Base-by-base conservation (phyloP, 2,797 vertebrate species). In the Enteromius mattozi region DNA sequence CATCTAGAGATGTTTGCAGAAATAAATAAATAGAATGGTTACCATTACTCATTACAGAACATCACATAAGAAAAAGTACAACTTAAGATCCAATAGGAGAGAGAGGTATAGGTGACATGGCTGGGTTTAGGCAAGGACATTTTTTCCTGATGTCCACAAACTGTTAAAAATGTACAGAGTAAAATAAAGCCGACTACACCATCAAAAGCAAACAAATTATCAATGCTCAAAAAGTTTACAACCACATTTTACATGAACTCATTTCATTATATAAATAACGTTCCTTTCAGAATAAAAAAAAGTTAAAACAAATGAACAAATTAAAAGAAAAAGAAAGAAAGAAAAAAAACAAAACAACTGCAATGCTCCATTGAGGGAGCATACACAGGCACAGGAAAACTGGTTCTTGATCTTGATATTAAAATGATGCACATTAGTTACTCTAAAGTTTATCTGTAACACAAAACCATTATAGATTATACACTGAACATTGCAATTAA, bases 381-480 rank as follows among this genome's bases (percentile, higher is more conserved):
- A 51, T 89, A 88, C 91, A 91, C 94, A 94, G 94, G 92, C 94
- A 95, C 94, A 93, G 94, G 90, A 93, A 92, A 95, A 94, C 86
- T 92, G 93, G 92, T 93, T 94, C 94, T 95, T 93, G 93, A 94
- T 94, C 93, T 95, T 92, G 92, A 95, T 95, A 93, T 93, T 91
- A 94, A 94, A 91, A 94, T 93, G 94, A 92, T 94, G 95, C 93
- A 95, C 93, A 86, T 94, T 95, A 94, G 93, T 93, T 94, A 91
- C 93, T 94, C 92, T 90, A 90, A 91, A 88, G 80, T 93, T 94
- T 94, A 93, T 95, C 95, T 96, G 95, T 94, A 96, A 96, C 95
- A 95, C 94, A 96, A 96, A 95, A 94, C 93, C 95, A 91, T 95
- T 94, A 94, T 94, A 90, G 90, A 88, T 87, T 88, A 84, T 84